Conservation (phyloP, 2,888 invertebrate genomes). For the Alitta virens region DNA sequence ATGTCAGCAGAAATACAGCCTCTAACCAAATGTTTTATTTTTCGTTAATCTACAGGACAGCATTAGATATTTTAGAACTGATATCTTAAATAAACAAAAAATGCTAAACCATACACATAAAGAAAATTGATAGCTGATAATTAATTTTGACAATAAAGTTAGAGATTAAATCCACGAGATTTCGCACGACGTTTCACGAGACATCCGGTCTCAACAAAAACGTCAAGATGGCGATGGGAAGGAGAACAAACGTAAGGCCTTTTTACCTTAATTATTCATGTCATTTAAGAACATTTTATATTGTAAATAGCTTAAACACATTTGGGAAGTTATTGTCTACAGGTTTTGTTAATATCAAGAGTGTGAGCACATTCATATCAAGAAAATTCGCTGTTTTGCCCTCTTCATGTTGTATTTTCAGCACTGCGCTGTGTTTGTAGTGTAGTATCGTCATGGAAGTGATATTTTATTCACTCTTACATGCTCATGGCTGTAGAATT, state of each 20-base stretch:
- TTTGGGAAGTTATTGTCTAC: not conserved
- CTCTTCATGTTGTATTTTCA: too few relatives aligned
- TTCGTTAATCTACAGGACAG: not conserved
- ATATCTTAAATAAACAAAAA: too few relatives aligned
- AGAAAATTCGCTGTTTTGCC: too few relatives aligned
- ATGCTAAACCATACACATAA: too few relatives aligned
- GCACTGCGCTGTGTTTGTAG: too few relatives aligned
- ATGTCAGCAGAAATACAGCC: slow-evolving; percentile 15
- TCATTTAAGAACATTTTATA: too few relatives aligned
- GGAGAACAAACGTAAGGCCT: slow-evolving; percentile 27
- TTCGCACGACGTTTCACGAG: not conserved
- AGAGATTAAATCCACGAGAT: not conserved
- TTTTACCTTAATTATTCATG: not conserved
- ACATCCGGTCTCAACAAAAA: not conserved
- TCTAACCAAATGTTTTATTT: slow-evolving; percentile 1
- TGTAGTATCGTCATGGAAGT: too few relatives aligned
- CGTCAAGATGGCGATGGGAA: slow-evolving; percentile 29
- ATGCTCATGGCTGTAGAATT: too few relatives aligned
- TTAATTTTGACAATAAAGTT: not conserved
- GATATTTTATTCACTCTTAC: too few relatives aligned
- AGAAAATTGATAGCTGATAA: not conserved
- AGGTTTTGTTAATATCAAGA: too few relatives aligned
- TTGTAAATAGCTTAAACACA: not conserved
- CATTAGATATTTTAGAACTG: not conserved
- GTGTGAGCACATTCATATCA: too few relatives aligned